Conservation (phyloP, 2,888 invertebrate species). For the Pardosa pseudoannulata region DNA sequence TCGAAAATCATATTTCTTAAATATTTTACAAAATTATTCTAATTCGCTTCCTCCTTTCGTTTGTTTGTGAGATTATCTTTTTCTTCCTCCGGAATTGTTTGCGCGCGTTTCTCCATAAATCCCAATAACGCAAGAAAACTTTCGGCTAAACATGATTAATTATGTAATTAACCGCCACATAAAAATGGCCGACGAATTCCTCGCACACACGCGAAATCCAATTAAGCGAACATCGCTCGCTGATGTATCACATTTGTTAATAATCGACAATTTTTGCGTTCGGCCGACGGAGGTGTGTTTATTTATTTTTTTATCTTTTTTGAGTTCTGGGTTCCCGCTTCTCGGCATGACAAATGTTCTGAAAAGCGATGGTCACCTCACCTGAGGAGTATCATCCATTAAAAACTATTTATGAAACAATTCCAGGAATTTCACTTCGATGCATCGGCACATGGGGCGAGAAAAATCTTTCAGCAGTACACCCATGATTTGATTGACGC, state of each 20-base stretch:
- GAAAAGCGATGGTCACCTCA: not conserved
- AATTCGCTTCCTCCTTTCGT: not conserved
- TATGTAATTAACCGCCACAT: not conserved
- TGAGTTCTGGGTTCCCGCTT: too few species aligned
- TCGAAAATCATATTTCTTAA: not conserved
- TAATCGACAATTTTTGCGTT: not conserved
- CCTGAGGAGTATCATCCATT: not conserved
- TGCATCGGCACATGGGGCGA: too few species aligned
- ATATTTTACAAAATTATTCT: not conserved
- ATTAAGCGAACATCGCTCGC: not conserved
- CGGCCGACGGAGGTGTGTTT: not conserved
- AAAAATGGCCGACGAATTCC: constrained; percentile 7
- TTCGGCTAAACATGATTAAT: not conserved
- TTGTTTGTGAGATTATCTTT: too few species aligned
- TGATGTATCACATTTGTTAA: not conserved
- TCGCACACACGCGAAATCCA: not conserved
- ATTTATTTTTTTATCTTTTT: not conserved
- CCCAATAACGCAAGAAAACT: not conserved
- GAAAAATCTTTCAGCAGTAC: too few species aligned
- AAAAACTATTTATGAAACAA: not conserved
- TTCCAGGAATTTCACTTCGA: not conserved
- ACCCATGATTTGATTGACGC: too few species aligned
- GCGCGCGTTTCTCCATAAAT: not conserved
- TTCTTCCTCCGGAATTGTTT: not conserved
- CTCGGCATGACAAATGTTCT: not conserved